A percentile compares a stretch with the other conserved stretches of the same genome.
Evolutionary conservation across 2,797 vertebrate genomes (phyloP).

Genomic region (Thamnophis elegans): DNA sequence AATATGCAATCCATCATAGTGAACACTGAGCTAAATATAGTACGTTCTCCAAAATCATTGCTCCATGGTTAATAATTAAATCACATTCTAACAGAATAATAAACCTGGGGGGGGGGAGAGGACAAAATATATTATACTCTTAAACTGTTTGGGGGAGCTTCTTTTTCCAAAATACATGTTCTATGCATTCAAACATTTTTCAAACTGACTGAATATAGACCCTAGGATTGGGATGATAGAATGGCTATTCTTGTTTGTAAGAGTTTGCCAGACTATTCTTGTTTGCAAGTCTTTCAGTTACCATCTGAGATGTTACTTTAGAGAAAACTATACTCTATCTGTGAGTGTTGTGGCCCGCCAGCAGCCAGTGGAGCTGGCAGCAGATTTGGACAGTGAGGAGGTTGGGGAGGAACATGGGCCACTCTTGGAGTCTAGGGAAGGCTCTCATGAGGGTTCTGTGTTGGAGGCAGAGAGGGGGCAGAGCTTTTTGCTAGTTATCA

Average conservation of each 20-base stretch:
- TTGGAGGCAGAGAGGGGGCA: too few species aligned
- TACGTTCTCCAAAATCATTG: not conserved
- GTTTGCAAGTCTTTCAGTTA: not conserved
- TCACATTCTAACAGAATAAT: not conserved
- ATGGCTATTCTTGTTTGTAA: not conserved
- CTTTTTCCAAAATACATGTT: not conserved
- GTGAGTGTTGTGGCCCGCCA: too few species aligned
- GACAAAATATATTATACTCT: not conserved
- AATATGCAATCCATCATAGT: not conserved
- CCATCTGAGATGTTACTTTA: not conserved
- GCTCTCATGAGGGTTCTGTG: too few species aligned
- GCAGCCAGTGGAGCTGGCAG: too few species aligned
- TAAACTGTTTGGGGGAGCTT: not conserved
- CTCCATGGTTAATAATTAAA: not conserved
- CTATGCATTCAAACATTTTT: not conserved
- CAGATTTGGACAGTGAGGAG: too few species aligned
- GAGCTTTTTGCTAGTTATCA: too few species aligned
- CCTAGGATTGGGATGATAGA: not conserved
- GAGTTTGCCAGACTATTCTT: not conserved
- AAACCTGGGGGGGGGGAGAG: not conserved
- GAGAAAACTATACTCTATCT: not conserved
- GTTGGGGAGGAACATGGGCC: too few species aligned
- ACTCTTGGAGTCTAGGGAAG: too few species aligned
- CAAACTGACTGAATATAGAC: not conserved
- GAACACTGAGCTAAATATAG: not conserved